Evolutionary conservation across 2,113 vertebrate species (phyloP), one percentile per base, ranked within the genome.

Genomic region (Tapirus terrestris): DNA sequence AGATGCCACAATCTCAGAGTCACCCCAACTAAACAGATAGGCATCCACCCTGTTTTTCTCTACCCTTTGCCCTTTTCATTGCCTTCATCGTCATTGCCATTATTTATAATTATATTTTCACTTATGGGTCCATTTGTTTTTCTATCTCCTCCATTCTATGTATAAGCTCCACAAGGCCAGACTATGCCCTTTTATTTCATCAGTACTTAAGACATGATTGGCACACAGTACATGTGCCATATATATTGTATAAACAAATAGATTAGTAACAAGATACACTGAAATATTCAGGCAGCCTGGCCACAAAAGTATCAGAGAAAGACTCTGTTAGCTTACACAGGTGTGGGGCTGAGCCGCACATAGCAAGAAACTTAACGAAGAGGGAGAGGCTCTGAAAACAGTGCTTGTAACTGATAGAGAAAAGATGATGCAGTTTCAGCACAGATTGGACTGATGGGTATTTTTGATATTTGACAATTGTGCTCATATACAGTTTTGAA

Each of bases 101-200:
- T 75, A 51, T 56, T 93, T 75, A 16, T 51, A 27, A 43, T 80
- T 79, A 14, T 27, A 31, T 90, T 90, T 95, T 92, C 36, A 67
- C 39, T 51, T 53, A 36, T 20, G 1, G 39, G 33, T 21, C 25
- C 58, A 5, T 75, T 91, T 39, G 61, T 90, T 60, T 89, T 86
- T 53, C 51, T 72, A 1, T 85, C 11, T 75, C 88, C 16, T 92
- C 58, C 43, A 70, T 77, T 89, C 23, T 76, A 1, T 14, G 12
- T 53, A 21, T 70, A 36, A 45, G 18, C 51, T 88, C 63, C 7
- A 17, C 18, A 76, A 89, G 77, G 18, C 17, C 86, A 94, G 31
- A n/a, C 33, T 0, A 9, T 72, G 36, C 48, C 82, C 72, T 63
- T 63, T 82, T 45, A 31, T 79, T 39, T 94, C 27, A 48, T 63